Evolutionary conservation across 1,140 invertebrate species (phyloP).

Genomic region (Drosophila orena): DNA sequence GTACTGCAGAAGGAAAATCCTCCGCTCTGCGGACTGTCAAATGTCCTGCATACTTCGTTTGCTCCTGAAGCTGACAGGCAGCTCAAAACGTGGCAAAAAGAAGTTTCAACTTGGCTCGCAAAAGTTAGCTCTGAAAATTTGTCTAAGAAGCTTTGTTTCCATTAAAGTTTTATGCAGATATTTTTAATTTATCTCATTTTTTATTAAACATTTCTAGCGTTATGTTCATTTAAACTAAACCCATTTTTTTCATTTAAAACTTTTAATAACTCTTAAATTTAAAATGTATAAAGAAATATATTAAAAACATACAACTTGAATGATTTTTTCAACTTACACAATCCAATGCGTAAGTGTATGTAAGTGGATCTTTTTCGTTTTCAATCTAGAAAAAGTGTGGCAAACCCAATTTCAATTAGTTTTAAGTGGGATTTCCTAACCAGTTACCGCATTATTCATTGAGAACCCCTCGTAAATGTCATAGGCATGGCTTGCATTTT

Average conservation of each 20-base stretch:
- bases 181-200: no score
- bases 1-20: slow-evolving; percentile 28
- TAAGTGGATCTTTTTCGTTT: no score
- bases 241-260: no score
- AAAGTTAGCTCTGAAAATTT: background rate
- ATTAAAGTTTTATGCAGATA: no score
- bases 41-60: background rate
- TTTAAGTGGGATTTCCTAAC: slow-evolving; percentile 36
- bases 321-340: no score
- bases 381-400: background rate
- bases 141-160: no score
- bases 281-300: no score
- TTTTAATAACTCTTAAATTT: no score
- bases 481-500: slow-evolving; percentile 46
- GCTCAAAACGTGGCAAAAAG: slow-evolving; percentile 9
- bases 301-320: no score
- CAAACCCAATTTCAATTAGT: slow-evolving; percentile 13
- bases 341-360: no score
- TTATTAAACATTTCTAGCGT: no score
- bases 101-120: background rate
- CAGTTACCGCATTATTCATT: slow-evolving; percentile 27
- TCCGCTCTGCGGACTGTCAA: slow-evolving; percentile 19
- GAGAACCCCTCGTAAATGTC: slow-evolving; percentile 31
- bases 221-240: no score
- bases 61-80: slow-evolving; percentile 7